Conservation (phyloP, 2,888 invertebrate species). For the Acanthosoma haemorrhoidale region DNA sequence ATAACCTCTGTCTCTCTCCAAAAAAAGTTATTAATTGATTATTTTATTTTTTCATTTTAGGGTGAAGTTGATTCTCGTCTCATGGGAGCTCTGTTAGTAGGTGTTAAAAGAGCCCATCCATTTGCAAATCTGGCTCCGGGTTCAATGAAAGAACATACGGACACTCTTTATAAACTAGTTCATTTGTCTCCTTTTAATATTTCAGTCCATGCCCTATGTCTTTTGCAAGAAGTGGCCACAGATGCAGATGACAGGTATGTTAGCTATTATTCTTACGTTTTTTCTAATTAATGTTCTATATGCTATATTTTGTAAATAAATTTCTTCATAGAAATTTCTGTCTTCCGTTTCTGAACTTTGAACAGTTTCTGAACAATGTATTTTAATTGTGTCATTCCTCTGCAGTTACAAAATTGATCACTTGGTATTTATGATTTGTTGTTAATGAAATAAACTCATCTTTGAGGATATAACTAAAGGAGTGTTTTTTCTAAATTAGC, state of each 20-base stretch:
- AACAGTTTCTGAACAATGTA: too few species aligned
- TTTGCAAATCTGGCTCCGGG: conserved; percentile 61
- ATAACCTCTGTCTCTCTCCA: too few species aligned
- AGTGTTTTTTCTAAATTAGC: too few species aligned
- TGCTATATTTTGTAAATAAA: neutral
- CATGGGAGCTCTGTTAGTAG: conserved; percentile 75
- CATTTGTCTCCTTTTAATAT: conserved; percentile 71
- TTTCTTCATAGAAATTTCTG: too few species aligned
- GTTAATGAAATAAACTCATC: too few species aligned
- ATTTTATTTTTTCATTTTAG: conserved; percentile 42
- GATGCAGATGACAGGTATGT: conserved; percentile 53
- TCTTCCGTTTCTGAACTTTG: too few species aligned
- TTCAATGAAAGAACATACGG: conserved; percentile 57
- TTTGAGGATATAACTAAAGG: too few species aligned
- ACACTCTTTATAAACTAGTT: conserved; percentile 74
- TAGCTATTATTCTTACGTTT: conserved; percentile 34
- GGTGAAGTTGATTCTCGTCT: conserved; percentile 77
- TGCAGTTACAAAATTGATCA: too few species aligned
- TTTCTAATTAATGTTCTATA: too few species aligned
- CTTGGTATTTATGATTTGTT: too few species aligned
- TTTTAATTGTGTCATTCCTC: too few species aligned
- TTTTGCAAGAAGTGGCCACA: conserved; percentile 61
- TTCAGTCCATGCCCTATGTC: conserved; percentile 54
- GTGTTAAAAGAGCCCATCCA: conserved; percentile 79
- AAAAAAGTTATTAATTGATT: neutral